Evolutionary conservation across 2,113 vertebrate species (phyloP).

Genomic region (Peucedramus taeniatus): DNA sequence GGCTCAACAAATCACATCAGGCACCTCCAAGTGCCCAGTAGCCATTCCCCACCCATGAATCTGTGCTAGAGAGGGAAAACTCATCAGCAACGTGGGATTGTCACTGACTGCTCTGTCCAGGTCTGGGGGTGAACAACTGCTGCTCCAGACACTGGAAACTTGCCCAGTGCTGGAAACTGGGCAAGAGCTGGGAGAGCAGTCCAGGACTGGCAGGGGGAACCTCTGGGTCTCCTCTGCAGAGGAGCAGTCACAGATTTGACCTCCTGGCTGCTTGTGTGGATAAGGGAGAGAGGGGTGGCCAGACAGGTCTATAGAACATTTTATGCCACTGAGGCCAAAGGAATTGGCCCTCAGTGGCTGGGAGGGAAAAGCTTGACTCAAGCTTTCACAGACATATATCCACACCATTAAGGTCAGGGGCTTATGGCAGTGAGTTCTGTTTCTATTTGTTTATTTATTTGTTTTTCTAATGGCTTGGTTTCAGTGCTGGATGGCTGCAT

Average conservation of each 20-base stretch:
- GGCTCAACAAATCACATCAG: background rate
- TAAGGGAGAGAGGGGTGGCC: background rate
- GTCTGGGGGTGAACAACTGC: background rate
- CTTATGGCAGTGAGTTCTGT: background rate
- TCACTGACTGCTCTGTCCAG: background rate
- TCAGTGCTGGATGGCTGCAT: background rate
- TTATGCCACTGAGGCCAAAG: background rate
- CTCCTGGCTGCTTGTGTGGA: background rate
- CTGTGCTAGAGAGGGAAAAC: background rate
- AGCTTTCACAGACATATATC: background rate
- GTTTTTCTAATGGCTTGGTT: slow-evolving; percentile 2
- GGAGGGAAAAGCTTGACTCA: background rate
- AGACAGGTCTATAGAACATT: fast-evolving
- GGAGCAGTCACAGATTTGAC: background rate
- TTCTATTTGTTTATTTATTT: background rate
- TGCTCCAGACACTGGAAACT: background rate
- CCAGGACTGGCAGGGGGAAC: background rate
- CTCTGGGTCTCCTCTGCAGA: background rate
- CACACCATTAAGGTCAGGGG: background rate
- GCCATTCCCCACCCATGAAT: background rate
- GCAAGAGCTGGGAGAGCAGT: background rate
- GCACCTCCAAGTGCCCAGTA: background rate
- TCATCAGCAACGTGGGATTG: background rate
- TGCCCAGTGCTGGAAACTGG: background rate
- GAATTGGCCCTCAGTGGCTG: background rate